phyloP scores from a whole-genome alignment of 2,113 vertebrate genomes.

The Xyrauchen texanus region DNA sequence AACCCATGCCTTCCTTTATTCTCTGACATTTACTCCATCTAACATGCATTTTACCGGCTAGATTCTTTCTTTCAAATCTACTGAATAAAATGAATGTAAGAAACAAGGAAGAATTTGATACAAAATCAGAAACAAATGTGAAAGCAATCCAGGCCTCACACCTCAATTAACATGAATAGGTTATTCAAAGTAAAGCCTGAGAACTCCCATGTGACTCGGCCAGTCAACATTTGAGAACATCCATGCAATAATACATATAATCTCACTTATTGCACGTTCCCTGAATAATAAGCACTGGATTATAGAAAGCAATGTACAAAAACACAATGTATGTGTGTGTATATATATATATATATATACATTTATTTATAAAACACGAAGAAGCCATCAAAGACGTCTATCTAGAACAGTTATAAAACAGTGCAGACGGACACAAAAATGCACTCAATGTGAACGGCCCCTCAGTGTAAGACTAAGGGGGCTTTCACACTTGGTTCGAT shows the following conservation, averaged over 20 bases:
- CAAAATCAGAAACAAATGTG: background rate
- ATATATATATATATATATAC: background rate
- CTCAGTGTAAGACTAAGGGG: no score
- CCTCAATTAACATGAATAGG: background rate
- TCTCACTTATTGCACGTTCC: background rate
- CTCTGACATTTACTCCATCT: background rate
- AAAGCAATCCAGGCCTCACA: constrained; percentile 2
- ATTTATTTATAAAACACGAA: no score
- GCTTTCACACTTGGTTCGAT: no score
- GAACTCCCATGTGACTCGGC: background rate
- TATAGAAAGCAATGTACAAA: no score
- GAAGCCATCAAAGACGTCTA: no score
- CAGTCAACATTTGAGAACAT: constrained; percentile 4
- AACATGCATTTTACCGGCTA: background rate
- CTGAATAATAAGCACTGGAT: background rate
- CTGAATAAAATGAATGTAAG: background rate
- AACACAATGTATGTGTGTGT: no score
- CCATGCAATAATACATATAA: background rate
- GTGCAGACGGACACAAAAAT: background rate
- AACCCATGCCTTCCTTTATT: background rate
- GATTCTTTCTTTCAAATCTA: background rate
- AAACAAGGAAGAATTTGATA: background rate
- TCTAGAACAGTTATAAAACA: no score
- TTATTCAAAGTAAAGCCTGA: constrained; percentile 4
- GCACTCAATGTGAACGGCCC: no score